A percentile compares a stretch with the other conserved stretches of the same genome.
Evolutionary conservation across 2,113 vertebrate species (phyloP).

Genomic region (Carassius carassius): DNA sequence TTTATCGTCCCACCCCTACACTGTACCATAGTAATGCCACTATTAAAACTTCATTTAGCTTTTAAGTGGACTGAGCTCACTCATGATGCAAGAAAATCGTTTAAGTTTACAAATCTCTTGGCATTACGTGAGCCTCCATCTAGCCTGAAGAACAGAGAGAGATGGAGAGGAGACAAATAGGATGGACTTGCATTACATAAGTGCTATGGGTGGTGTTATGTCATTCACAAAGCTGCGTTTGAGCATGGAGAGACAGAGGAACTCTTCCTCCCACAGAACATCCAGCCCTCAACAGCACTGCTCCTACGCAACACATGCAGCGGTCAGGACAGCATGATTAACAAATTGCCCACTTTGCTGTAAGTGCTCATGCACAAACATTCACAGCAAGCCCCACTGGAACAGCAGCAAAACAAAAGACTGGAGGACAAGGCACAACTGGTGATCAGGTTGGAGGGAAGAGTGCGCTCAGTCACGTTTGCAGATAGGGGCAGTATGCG

Average conservation of each 20-base stretch:
- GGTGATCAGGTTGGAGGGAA: neutral
- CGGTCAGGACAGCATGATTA: constrained; percentile 32
- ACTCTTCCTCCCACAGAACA: constrained; percentile 43
- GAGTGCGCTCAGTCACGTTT: neutral
- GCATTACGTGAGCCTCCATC: neutral
- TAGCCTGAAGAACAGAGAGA: neutral
- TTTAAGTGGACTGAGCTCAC: constrained; percentile 1
- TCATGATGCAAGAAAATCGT: neutral
- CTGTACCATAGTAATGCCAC: neutral
- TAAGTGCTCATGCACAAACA: constrained; percentile 12
- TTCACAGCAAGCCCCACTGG: neutral
- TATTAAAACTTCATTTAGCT: neutral
- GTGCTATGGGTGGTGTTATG: constrained; percentile 32
- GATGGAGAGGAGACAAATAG: constrained; percentile 1
- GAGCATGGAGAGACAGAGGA: constrained; percentile 36
- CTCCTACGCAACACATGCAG: constrained; percentile 47
- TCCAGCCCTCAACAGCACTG: constrained; percentile 32
- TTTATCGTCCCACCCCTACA: neutral
- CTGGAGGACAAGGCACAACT: neutral
- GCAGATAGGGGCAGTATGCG: neutral
- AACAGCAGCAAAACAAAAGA: constrained; percentile 11
- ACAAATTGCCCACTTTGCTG: constrained; percentile 36
- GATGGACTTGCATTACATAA: constrained; percentile 46
- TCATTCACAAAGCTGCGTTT: constrained; percentile 22
- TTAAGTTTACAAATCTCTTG: neutral